These are phyloP conservation scores for Xenops minutus DNA, from an alignment of 2,797 vertebrate species.

Conservation along the genomic window DNA sequence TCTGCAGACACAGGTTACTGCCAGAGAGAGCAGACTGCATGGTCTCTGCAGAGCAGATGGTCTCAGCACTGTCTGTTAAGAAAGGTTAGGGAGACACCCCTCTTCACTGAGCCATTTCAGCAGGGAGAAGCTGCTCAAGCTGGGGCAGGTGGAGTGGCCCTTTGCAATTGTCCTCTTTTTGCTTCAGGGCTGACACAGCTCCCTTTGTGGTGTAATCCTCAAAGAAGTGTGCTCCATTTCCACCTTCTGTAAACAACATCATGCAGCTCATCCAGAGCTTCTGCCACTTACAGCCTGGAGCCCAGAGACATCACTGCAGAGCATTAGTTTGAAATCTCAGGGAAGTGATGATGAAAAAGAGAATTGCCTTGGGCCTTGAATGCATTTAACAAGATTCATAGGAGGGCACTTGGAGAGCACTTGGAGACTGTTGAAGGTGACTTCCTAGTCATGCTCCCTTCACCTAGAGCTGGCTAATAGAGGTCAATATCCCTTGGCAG, in stretches of 20 bases:
- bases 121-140: not conserved
- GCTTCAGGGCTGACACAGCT: not conserved
- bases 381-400: not conserved
- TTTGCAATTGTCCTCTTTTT: not conserved
- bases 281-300: not conserved
- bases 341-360: not conserved
- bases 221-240: not conserved
- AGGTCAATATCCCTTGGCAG: constrained; percentile 21
- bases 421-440: not conserved
- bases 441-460: not conserved
- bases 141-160: not conserved
- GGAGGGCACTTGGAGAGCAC: not conserved
- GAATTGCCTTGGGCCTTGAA: not conserved
- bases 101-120: not conserved
- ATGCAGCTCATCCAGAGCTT: not conserved
- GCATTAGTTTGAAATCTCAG: not conserved
- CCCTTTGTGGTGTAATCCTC: not conserved
- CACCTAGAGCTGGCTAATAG: not conserved
- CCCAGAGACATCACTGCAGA: not conserved
- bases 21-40: not conserved
- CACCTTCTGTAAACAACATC: not conserved
- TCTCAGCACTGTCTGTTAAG: not conserved
- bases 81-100: not conserved
- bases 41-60: not conserved
- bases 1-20: not conserved